Percentiles rank a stretch among this genome's conserved stretches.
phyloP scores from a whole-genome alignment of 2,888 invertebrate species.

The Scaptomyza flava region DNA sequence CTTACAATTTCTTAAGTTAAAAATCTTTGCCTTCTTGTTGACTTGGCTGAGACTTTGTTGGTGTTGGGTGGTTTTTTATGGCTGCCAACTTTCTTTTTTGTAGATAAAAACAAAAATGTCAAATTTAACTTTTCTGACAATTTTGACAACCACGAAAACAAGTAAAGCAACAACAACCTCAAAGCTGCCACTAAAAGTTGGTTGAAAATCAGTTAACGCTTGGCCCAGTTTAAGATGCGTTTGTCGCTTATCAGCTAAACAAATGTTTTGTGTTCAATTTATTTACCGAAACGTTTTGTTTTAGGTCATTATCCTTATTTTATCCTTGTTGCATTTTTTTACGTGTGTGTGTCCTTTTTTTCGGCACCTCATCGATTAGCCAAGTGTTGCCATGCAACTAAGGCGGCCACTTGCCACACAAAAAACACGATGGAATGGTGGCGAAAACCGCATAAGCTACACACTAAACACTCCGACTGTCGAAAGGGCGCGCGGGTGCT shows the following conservation, averaged over 20 bases:
- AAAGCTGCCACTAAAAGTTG: conserved; percentile 45
- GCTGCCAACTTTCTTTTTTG: conserved; percentile 46
- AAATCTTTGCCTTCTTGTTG: conserved; percentile 17
- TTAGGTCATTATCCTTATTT: conserved; percentile 76
- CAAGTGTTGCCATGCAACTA: conserved; percentile 80
- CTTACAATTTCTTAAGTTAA: conserved; percentile 25
- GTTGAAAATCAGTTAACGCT: conserved; percentile 51
- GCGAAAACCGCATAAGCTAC: conserved; percentile 59
- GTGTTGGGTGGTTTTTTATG: conserved; percentile 2
- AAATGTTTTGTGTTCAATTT: conserved; percentile 22
- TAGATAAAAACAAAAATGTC: conserved; percentile 56
- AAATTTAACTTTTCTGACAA: conserved; percentile 58
- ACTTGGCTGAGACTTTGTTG: conserved; percentile 1
- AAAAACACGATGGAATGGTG: conserved; percentile 9
- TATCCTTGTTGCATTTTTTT: conserved; percentile 63
- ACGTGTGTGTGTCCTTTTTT: conserved; percentile 51
- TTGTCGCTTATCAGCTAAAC: conserved; percentile 40
- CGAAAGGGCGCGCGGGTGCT: conserved; percentile 8
- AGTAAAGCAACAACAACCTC: conserved; percentile 8
- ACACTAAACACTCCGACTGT: conserved; percentile 16
- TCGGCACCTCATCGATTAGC: conserved; percentile 80
- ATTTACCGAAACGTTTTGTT: conserved; percentile 47
- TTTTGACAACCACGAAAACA: conserved; percentile 36
- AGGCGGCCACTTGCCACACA: conserved; percentile 68
- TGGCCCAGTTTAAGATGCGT: conserved; percentile 46